Evolutionary conservation across 2,797 vertebrate species (phyloP).

Genomic region (Acanthornis magna): DNA sequence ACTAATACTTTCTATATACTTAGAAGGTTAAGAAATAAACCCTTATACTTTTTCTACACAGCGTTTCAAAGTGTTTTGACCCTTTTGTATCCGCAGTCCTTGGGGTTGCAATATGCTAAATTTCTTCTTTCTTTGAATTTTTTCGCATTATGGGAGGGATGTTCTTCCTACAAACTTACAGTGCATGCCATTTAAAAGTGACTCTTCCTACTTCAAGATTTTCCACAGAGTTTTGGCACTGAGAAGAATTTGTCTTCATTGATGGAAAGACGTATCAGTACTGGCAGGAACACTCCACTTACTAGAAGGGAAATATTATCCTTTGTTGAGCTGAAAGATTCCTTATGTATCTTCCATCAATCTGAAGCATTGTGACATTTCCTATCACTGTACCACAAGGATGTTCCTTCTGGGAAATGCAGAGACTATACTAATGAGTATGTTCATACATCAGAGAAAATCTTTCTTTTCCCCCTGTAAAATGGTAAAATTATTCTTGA

Average conservation of each 20-base stretch:
- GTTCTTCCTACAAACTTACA: neutral
- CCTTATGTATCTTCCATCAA: neutral
- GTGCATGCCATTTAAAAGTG: neutral
- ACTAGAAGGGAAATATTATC: constrained; percentile 39
- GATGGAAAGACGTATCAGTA: neutral
- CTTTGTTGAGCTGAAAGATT: constrained; percentile 29
- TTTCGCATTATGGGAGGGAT: neutral
- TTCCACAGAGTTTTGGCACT: neutral
- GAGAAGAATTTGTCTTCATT: neutral
- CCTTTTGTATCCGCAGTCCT: neutral
- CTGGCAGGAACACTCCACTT: neutral
- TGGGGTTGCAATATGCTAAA: neutral
- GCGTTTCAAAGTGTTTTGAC: neutral
- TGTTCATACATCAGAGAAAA: neutral
- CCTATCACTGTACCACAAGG: neutral
- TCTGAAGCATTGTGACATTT: constrained; percentile 25
- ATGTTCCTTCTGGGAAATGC: constrained; percentile 47
- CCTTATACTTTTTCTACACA: neutral
- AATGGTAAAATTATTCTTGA: constrained; percentile 28
- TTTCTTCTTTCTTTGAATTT: neutral
- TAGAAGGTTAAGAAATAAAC: neutral
- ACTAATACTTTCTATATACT: neutral
- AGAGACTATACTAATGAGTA: neutral
- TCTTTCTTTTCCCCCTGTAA: neutral
- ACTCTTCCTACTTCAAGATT: neutral